Conservation (phyloP, 2,888 invertebrate genomes). For the Platycheirus albimanus region DNA sequence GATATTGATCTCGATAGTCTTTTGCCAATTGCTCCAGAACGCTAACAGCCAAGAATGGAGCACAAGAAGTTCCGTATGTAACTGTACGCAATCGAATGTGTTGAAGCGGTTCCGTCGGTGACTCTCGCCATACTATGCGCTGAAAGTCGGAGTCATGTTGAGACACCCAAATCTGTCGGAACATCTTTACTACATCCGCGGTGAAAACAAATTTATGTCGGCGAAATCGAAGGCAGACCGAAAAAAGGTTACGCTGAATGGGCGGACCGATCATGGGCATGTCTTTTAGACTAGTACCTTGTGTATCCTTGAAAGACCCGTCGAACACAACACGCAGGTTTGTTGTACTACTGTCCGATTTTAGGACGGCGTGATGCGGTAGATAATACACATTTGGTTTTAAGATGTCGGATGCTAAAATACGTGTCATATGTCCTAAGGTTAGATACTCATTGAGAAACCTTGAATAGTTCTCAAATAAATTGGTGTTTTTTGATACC, state of each 20-base stretch:
- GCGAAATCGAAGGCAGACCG: conserved; percentile 25
- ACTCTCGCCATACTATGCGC: conserved; percentile 25
- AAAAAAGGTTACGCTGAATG: conserved; percentile 19
- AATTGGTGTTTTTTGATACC: neutral
- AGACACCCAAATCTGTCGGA: conserved; percentile 35
- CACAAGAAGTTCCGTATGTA: neutral
- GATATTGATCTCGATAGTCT: conserved; percentile 8
- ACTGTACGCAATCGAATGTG: conserved; percentile 20
- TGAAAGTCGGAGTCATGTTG: conserved; percentile 11
- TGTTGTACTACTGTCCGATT: conserved; percentile 6
- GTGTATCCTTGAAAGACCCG: conserved; percentile 17
- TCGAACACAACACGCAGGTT: conserved; percentile 17
- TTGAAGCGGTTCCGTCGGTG: conserved; percentile 1
- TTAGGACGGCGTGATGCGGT: conserved; percentile 25
- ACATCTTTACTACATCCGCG: conserved; percentile 32
- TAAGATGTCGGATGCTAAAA: conserved; percentile 1
- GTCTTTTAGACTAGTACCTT: neutral
- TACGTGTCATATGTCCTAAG: conserved; percentile 8
- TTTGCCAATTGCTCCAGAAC: too few species aligned
- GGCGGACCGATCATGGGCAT: conserved; percentile 23
- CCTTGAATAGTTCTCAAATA: neutral
- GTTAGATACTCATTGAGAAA: conserved; percentile 34
- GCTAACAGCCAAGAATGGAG: too few species aligned
- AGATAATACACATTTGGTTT: conserved; percentile 27
- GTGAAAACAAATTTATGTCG: conserved; percentile 13